phyloP scores from a whole-genome alignment of 2,888 invertebrate species.

The Stenichneumon culpator region DNA sequence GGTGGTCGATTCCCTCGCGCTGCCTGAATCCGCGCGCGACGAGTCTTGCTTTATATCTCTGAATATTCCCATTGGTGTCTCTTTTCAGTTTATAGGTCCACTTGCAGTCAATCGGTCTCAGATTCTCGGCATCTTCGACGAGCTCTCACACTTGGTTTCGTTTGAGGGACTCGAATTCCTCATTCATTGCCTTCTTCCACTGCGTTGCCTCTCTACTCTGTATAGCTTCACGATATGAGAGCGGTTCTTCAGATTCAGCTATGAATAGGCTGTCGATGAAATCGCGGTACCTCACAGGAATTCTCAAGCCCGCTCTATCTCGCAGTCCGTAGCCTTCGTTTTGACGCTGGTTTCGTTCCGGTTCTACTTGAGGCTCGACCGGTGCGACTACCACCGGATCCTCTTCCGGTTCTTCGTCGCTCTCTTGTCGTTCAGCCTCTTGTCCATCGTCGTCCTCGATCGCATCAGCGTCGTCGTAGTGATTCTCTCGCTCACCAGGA shows the following conservation, averaged over 20 bases:
- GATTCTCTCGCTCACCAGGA: neutral
- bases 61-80: conserved; percentile 67
- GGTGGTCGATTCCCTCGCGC: conserved; percentile 72
- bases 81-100: conserved; percentile 59
- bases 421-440: neutral
- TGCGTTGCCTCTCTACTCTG: conserved; percentile 1
- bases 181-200: conserved; percentile 37
- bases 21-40: conserved; percentile 74
- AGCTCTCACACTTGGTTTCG: conserved; percentile 55
- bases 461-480: neutral
- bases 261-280: neutral
- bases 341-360: neutral
- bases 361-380: too few relatives aligned
- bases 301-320: neutral
- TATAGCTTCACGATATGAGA: conserved; percentile 10
- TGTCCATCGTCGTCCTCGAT: neutral
- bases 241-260: neutral
- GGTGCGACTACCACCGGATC: neutral
- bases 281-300: neutral
- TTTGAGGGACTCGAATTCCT: conserved; percentile 59
- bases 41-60: conserved; percentile 74
- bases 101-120: conserved; percentile 21
- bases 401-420: conserved; percentile 1
- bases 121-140: conserved; percentile 1
- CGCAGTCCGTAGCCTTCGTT: neutral